Evolutionary conservation across 2,797 vertebrate species (phyloP).

Genomic region (Muscicapa comitata): DNA sequence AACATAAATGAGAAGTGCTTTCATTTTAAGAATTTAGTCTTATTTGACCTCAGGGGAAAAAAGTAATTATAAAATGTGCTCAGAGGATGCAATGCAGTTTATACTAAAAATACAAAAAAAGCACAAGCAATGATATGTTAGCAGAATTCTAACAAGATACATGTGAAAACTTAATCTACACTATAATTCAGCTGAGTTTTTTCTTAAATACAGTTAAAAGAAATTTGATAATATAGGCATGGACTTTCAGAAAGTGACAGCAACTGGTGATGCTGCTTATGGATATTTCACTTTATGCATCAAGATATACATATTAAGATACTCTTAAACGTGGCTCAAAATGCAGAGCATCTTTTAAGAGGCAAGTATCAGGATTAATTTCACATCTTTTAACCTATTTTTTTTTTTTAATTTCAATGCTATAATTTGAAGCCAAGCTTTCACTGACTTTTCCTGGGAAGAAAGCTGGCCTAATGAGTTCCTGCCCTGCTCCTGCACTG

Average conservation of each 20-base stretch:
- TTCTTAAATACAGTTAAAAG: neutral
- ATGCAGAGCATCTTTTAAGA: neutral
- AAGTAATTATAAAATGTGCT: neutral
- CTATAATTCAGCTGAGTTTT: neutral
- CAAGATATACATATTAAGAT: neutral
- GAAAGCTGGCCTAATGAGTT: neutral
- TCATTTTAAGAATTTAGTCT: neutral
- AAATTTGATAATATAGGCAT: neutral
- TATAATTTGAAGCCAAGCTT: neutral
- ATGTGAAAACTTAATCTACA: neutral
- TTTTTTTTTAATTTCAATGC: neutral
- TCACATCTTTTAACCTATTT: neutral
- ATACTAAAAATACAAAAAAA: neutral
- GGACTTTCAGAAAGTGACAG: neutral
- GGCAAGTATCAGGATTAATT: neutral
- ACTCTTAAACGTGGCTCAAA: neutral
- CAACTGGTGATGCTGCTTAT: neutral
- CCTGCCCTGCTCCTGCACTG: neutral
- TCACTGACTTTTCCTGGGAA: neutral
- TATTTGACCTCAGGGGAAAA: neutral
- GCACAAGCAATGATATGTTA: neutral
- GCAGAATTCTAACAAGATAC: neutral
- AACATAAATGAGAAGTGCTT: neutral
- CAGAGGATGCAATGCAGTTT: neutral
- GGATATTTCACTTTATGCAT: neutral